Conservation (phyloP, 2,888 invertebrate genomes). For the Heliconius ismenius region DNA sequence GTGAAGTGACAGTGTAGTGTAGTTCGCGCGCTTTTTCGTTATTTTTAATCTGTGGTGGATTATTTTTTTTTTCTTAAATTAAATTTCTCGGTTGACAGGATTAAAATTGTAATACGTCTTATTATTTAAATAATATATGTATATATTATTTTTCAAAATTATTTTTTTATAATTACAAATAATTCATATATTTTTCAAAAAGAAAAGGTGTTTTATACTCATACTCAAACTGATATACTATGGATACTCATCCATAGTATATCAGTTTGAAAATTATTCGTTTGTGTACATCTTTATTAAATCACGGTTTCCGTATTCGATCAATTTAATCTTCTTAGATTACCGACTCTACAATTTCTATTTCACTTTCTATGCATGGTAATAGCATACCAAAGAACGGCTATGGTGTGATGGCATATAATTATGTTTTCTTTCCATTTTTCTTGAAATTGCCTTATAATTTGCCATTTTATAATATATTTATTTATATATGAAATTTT, state of each 20-base stretch:
- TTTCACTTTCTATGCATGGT: slow-evolving; percentile 54
- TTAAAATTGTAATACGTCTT: neutral
- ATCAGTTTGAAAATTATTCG: neutral
- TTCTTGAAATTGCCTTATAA: neutral
- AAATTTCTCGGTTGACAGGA: neutral
- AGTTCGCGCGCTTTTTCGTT: slow-evolving; percentile 19
- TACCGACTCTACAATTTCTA: slow-evolving; percentile 51
- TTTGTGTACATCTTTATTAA: neutral
- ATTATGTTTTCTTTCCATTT: slow-evolving; percentile 1
- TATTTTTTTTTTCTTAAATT: neutral
- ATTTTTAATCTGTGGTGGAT: slow-evolving; percentile 15
- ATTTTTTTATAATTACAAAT: neutral
- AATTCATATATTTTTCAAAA: neutral
- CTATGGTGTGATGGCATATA: slow-evolving; percentile 27
- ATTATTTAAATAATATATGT: neutral
- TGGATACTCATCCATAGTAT: neutral
- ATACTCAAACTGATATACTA: too few species aligned
- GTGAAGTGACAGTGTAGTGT: slow-evolving; percentile 49
- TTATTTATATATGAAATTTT: neutral
- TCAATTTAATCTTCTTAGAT: slow-evolving; percentile 48
- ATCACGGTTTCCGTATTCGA: slow-evolving; percentile 40
- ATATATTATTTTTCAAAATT: neutral
- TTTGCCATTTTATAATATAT: neutral
- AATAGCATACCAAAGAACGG: slow-evolving; percentile 23
- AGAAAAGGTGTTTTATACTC: neutral